A percentile compares a stretch with the other conserved stretches of the same genome.
These are phyloP conservation scores for Nematolebias whitei DNA, from an alignment of 2,113 vertebrate species.

Conservation along the genomic window DNA sequence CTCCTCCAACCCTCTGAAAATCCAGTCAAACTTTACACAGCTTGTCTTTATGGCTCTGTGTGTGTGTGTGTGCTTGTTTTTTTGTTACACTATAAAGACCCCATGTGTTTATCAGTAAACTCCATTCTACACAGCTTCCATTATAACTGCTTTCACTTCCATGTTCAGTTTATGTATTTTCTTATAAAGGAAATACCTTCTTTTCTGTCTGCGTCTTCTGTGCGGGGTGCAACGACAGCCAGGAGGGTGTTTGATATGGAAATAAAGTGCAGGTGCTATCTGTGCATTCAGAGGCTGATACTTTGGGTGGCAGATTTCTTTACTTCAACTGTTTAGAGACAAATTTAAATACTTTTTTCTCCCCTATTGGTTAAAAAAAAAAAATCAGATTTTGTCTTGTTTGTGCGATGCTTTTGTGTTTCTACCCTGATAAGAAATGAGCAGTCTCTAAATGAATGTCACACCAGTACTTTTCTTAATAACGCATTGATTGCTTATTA, in stretches of 20 bases:
- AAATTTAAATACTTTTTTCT: neutral
- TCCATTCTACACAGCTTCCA: constrained; percentile 53
- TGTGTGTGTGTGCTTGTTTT: constrained; percentile 42
- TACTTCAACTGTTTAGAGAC: constrained; percentile 16
- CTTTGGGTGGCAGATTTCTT: constrained; percentile 34
- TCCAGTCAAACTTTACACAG: constrained; percentile 57
- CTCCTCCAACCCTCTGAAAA: constrained; percentile 45
- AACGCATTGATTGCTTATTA: neutral
- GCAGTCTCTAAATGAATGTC: neutral
- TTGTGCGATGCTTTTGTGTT: neutral
- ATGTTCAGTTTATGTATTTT: constrained; percentile 49
- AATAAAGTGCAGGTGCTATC: constrained; percentile 65
- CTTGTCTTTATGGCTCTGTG: constrained; percentile 38
- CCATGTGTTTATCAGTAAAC: constrained; percentile 72
- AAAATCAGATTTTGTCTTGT: constrained; percentile 17
- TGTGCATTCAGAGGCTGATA: constrained; percentile 51
- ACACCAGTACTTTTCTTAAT: neutral
- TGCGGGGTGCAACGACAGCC: constrained; percentile 30
- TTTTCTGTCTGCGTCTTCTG: constrained; percentile 38
- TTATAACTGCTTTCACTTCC: constrained; percentile 56
- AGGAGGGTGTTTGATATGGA: constrained; percentile 66
- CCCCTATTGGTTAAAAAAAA: neutral
- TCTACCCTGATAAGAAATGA: neutral
- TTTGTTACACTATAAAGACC: constrained; percentile 65
- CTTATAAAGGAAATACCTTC: constrained; percentile 24